These are phyloP conservation scores for Spilogale gracilis DNA, from an alignment of 2,113 vertebrate genomes.

Conservation along the genomic window DNA sequence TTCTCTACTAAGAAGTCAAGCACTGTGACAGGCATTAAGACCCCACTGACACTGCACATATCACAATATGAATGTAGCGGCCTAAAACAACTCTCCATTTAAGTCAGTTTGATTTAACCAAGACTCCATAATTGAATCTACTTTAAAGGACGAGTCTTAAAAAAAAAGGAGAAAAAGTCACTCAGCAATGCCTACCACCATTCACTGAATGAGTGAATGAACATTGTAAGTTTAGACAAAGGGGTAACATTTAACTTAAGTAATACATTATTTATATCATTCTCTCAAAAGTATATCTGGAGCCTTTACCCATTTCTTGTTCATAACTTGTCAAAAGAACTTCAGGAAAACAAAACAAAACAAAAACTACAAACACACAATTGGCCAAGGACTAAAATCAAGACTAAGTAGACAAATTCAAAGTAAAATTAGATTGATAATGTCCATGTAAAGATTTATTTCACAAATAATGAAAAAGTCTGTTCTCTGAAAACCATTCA, in stretches of 20 bases:
- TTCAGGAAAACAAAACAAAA: neutral
- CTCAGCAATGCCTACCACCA: neutral
- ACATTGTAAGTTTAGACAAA: slow-evolving; percentile 24
- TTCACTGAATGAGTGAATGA: slow-evolving; percentile 7
- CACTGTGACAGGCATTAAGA: neutral
- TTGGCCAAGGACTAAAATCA: neutral
- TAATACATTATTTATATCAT: slow-evolving; percentile 23
- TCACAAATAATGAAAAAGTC: slow-evolving; percentile 38
- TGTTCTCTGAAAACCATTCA: slow-evolving; percentile 45
- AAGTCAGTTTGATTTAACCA: neutral
- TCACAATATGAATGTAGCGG: neutral
- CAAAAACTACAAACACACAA: neutral
- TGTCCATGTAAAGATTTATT: slow-evolving; percentile 25
- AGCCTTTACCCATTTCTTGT: neutral
- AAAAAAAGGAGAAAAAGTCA: neutral
- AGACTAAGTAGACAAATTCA: neutral
- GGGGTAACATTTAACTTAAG: neutral
- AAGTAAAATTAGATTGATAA: slow-evolving; percentile 49
- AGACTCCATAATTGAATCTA: neutral
- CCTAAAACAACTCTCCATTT: neutral
- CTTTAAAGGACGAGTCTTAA: neutral
- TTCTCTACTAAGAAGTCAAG: neutral
- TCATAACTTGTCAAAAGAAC: slow-evolving; percentile 46
- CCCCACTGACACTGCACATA: neutral
- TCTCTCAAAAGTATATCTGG: slow-evolving; percentile 11